Percentiles rank a stretch among this genome's conserved stretches.
phyloP scores from a whole-genome alignment of 2,888 invertebrate species.

The Melanchra persicariae region DNA sequence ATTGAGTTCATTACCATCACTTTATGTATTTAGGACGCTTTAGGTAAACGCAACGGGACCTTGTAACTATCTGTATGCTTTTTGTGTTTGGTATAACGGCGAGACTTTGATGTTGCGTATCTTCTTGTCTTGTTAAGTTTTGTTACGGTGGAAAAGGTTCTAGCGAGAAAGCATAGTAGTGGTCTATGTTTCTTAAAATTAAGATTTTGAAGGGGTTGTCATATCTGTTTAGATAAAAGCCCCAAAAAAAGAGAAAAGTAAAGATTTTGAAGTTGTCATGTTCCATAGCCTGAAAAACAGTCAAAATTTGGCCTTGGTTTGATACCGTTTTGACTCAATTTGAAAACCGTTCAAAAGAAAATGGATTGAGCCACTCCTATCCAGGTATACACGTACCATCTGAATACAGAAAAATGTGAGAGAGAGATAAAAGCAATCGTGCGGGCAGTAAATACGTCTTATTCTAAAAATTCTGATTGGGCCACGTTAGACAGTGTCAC shows the following conservation, averaged over 20 bases:
- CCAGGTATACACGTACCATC: too few relatives aligned
- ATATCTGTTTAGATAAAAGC: too few relatives aligned
- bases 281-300: too few relatives aligned
- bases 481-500: neutral
- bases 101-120: constrained; percentile 34
- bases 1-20: constrained; percentile 66
- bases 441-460: neutral
- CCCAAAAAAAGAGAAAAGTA: too few relatives aligned
- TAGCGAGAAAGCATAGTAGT: neutral
- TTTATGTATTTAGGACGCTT: constrained; percentile 68
- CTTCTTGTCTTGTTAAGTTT: constrained; percentile 2
- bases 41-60: constrained; percentile 56
- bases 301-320: too few relatives aligned
- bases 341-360: too few relatives aligned
- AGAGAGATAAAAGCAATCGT: neutral
- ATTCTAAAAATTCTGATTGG: neutral
- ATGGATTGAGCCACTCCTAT: too few relatives aligned
- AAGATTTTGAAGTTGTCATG: too few relatives aligned
- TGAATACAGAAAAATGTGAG: too few relatives aligned
- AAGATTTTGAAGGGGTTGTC: too few relatives aligned
- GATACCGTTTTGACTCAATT: too few relatives aligned
- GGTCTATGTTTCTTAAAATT: too few relatives aligned
- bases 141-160: neutral
- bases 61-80: constrained; percentile 61
- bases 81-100: constrained; percentile 51